These are phyloP conservation scores for Alloscopus bannaensis DNA, from an alignment of 2,888 invertebrate genomes.

Conservation along the genomic window DNA sequence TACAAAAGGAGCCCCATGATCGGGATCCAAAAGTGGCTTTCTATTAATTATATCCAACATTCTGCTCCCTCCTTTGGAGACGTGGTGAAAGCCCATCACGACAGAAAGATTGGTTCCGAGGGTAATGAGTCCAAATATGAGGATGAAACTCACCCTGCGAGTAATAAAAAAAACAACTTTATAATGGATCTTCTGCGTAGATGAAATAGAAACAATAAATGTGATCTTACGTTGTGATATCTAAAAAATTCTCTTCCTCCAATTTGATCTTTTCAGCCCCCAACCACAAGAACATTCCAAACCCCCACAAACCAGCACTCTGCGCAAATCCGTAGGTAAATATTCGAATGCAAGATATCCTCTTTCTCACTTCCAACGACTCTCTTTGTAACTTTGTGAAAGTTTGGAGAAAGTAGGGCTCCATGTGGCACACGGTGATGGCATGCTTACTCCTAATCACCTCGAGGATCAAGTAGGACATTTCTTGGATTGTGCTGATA, in stretches of 20 bases:
- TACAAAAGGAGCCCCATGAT: slow-evolving; percentile 40
- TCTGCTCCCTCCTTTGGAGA: slow-evolving; percentile 31
- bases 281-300: slow-evolving; percentile 32
- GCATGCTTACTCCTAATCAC: slow-evolving; percentile 54
- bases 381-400: slow-evolving; percentile 46
- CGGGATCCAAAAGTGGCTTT: slow-evolving; percentile 12
- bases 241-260: slow-evolving; percentile 11
- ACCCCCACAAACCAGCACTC: slow-evolving; percentile 50
- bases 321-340: slow-evolving; percentile 60
- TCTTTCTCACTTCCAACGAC: slow-evolving; percentile 14
- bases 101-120: slow-evolving; percentile 57
- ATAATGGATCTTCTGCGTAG: not conserved
- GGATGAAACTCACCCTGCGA: slow-evolving; percentile 37
- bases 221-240: slow-evolving; percentile 37
- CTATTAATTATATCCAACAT: slow-evolving; percentile 41
- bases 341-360: slow-evolving; percentile 18
- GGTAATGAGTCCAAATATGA: slow-evolving; percentile 43
- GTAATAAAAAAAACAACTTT: too few relatives aligned
- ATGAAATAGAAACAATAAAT: not conserved
- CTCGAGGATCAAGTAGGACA: slow-evolving; percentile 52
- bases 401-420: slow-evolving; percentile 49
- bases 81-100: slow-evolving; percentile 42
- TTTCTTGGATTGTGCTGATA: slow-evolving; percentile 32
- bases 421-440: slow-evolving; percentile 58
- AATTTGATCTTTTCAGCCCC: slow-evolving; percentile 28